Conservation (phyloP, 2,888 invertebrate species). For the Nymphalis urticae region DNA sequence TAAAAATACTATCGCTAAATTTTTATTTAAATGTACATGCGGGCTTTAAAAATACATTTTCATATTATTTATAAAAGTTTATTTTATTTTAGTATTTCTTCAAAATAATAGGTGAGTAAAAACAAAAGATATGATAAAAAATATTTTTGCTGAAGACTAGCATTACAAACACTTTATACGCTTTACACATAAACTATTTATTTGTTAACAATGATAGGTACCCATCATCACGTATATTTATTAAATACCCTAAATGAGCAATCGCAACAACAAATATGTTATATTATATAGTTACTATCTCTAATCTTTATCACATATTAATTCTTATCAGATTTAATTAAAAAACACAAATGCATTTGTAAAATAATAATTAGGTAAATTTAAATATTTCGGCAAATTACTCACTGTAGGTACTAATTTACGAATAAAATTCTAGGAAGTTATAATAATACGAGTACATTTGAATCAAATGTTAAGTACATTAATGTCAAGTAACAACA, state of each 20-base stretch:
- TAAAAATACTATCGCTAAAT: too few relatives aligned
- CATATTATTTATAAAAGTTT: too few relatives aligned
- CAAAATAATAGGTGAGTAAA: neutral
- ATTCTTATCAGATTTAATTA: slow-evolving; percentile 15
- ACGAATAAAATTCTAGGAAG: too few relatives aligned
- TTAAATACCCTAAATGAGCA: neutral
- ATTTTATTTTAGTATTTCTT: too few relatives aligned
- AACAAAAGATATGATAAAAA: neutral
- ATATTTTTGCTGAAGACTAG: neutral
- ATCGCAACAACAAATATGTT: neutral
- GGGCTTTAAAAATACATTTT: too few relatives aligned
- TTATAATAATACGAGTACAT: too few relatives aligned
- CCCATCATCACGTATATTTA: neutral
- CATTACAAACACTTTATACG: neutral
- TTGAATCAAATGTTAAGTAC: too few relatives aligned
- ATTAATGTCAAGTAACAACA: too few relatives aligned
- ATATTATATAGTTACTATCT: slow-evolving; percentile 4
- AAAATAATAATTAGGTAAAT: slow-evolving; percentile 6
- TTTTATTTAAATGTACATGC: too few relatives aligned
- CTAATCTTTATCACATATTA: slow-evolving; percentile 8
- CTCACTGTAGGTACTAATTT: too few relatives aligned
- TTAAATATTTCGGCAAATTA: neutral
- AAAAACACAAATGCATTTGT: slow-evolving; percentile 16
- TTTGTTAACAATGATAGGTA: neutral
- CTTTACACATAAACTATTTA: too few relatives aligned